These are phyloP conservation scores for Anomalospiza imberbis DNA, from an alignment of 2,797 vertebrate species.

Conservation along the genomic window DNA sequence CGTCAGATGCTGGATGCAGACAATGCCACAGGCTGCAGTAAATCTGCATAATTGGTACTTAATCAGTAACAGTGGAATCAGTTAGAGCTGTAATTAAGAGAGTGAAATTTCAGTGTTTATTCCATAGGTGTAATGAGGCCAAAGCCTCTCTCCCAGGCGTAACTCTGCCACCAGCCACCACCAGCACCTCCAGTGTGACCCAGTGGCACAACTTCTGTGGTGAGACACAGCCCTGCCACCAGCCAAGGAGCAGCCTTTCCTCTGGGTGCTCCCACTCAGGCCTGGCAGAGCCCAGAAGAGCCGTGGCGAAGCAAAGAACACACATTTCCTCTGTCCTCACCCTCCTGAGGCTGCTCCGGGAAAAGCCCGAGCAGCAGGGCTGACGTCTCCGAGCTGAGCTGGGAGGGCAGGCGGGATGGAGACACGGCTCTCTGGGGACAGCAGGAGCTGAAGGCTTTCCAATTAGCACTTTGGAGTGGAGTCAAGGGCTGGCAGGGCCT, in stretches of 20 bases:
- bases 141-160: not conserved
- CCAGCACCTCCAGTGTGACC: not conserved
- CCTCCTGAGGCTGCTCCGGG: not conserved
- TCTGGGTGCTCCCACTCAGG: not conserved
- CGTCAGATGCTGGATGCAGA: not conserved
- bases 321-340: not conserved
- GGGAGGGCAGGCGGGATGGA: not conserved
- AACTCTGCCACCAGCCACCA: not conserved
- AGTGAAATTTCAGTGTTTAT: not conserved
- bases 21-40: not conserved
- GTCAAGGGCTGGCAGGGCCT: slow-evolving; percentile 46
- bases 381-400: not conserved
- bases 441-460: slow-evolving; percentile 45
- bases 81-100: not conserved
- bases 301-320: not conserved
- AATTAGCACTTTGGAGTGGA: slow-evolving; percentile 50
- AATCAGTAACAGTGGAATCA: not conserved
- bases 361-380: not conserved
- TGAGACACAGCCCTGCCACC: not conserved
- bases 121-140: not conserved
- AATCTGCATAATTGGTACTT: slow-evolving; percentile 25
- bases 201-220: too few relatives aligned
- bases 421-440: not conserved
- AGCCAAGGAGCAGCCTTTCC: not conserved
- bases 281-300: not conserved